Base-by-base conservation (phyloP, 2,113 vertebrate genomes). In the Malurus elegans region DNA sequence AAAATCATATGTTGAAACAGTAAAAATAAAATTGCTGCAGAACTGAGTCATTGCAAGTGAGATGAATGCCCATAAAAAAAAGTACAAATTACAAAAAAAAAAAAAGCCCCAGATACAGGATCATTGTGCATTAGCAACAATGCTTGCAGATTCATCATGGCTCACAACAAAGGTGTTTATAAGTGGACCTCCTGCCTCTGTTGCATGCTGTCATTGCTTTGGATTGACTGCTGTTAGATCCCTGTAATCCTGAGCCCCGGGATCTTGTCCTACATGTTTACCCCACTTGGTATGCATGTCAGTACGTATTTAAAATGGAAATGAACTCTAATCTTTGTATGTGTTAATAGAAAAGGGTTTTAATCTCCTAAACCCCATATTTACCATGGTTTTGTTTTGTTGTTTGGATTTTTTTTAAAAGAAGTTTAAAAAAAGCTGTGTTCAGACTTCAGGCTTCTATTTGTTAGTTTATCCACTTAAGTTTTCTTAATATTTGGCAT, bases 151-250 rank as follows among this genome's bases (percentile, higher is more conserved):
- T 86, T 91, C 86, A 91, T 92, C 65, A 32, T 64, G 76, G 86
- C 91, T 95, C 64, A 91, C 95, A 91, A 93, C 75, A 97, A 90
- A 94, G 93, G 70, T 95, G 96, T 94, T 96, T 95, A 36, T 86
- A 80, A 95, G 90, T 74, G 93, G 95, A 92, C 95, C 96, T 97
- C 97, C 97, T 95, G 74, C 88, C 74, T 95, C 84, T 95, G 66
- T 94, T 1, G 0, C 96, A 92, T 85, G 93, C 96, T 97, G 96
- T 93, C 88, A 87, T 73, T 88, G 81, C 95, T 96, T 91, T 95
- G 92, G 92, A 83, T 92, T 95, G 93, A 96, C 95, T 97, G 95
- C 96, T 97, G 97, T 94, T 96, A 95, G 90, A 95, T 94, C 87
- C 66, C 93, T 96, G 95, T 97, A 97, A 97, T 97, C 94, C 96